A percentile compares a stretch with the other conserved stretches of the same genome.
Conservation (phyloP, 1,140 invertebrate genomes). For the Eupristina koningsbergeri region DNA sequence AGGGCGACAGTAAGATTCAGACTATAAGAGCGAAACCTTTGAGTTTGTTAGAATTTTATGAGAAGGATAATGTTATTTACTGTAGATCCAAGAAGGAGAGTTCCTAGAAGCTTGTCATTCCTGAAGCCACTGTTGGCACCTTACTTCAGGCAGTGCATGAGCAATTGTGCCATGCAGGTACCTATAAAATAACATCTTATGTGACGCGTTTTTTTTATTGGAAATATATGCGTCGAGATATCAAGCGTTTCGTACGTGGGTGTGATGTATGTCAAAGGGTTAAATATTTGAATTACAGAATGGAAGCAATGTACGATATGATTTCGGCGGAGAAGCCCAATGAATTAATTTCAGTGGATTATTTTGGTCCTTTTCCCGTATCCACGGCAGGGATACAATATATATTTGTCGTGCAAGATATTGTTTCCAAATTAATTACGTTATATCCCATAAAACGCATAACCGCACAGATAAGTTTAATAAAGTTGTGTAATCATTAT, state of each 20-base stretch:
- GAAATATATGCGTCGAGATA: not conserved
- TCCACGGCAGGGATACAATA: slow-evolving; percentile 51
- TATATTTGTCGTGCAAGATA: slow-evolving; percentile 60
- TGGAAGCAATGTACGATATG: not conserved
- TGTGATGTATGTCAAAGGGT: slow-evolving; percentile 3
- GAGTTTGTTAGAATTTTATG: no score
- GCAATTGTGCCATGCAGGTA: not conserved
- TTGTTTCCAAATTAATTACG: slow-evolving; percentile 59
- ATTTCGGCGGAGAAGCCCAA: not conserved
- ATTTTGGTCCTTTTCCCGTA: slow-evolving; percentile 56
- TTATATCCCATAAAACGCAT: slow-evolving; percentile 56
- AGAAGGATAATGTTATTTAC: not conserved
- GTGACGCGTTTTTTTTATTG: not conserved
- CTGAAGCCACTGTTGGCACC: not conserved
- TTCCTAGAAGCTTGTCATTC: slow-evolving; percentile 4
- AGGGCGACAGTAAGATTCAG: not conserved
- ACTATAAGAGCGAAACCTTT: no score
- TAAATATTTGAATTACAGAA: not conserved
- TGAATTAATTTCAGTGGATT: slow-evolving; percentile 58
- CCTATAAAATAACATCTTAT: not conserved
- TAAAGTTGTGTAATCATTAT: not conserved
- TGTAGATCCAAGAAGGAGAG: not conserved
- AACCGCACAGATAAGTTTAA: slow-evolving; percentile 24
- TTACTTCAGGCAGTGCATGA: not conserved
- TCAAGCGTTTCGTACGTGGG: not conserved